phyloP scores from a whole-genome alignment of 2,888 invertebrate genomes.

The Plebejus melissa region DNA sequence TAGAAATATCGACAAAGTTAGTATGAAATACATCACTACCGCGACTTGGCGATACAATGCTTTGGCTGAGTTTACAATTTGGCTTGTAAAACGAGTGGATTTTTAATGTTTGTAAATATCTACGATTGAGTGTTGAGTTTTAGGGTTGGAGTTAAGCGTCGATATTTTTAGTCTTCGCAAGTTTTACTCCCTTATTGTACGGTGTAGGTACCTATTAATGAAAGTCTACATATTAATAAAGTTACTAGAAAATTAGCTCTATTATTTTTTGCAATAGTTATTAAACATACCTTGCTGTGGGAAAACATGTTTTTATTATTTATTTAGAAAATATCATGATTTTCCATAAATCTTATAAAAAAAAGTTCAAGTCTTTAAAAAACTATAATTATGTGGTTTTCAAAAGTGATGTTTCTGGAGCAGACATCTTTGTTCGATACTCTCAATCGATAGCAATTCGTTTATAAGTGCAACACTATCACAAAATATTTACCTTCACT shows the following conservation, averaged over 20 bases:
- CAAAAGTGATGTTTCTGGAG: neutral
- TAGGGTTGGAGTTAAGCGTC: neutral
- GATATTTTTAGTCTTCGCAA: too few species aligned
- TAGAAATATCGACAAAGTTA: constrained; percentile 45
- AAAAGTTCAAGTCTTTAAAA: too few species aligned
- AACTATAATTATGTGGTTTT: neutral
- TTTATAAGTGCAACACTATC: neutral
- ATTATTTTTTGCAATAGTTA: too few species aligned
- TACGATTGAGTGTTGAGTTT: constrained; percentile 32
- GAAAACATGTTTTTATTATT: too few species aligned
- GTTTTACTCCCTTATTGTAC: too few species aligned
- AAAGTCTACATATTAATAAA: too few species aligned
- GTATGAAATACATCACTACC: constrained; percentile 50
- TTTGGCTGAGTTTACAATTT: constrained; percentile 41
- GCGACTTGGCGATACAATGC: constrained; percentile 34
- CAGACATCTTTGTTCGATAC: neutral
- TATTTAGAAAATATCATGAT: too few species aligned
- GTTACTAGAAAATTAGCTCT: neutral
- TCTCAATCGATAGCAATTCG: too few species aligned
- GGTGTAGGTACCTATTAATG: too few species aligned
- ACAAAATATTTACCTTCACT: constrained; percentile 4
- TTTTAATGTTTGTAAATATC: constrained; percentile 52
- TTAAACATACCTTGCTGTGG: too few species aligned
- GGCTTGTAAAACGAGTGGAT: constrained; percentile 45
- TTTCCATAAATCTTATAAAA: too few species aligned